Evolutionary conservation across 2,888 invertebrate genomes (phyloP), one percentile per base, ranked within the genome.

Genomic region (Augiades crinisus): DNA sequence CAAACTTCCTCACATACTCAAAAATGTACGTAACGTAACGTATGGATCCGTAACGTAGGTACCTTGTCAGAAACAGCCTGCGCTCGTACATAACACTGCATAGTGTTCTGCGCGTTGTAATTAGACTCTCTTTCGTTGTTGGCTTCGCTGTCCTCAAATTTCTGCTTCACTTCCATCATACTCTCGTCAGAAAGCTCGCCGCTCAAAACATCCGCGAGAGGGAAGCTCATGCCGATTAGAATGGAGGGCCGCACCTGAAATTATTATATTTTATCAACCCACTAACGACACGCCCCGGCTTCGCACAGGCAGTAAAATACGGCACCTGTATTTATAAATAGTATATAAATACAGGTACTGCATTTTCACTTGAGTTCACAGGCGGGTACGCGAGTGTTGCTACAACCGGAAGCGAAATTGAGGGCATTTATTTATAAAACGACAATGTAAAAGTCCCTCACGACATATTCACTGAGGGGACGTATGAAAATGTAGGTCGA

Each of bases 1-100:
- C n/a, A n/a, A n/a, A n/a, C n/a, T n/a, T n/a, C n/a, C n/a, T n/a
- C n/a, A n/a, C n/a, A n/a, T n/a, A n/a, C n/a, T n/a, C n/a, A n/a
- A n/a, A n/a, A n/a, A n/a, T n/a, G n/a, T n/a, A n/a, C n/a, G n/a
- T n/a, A n/a, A n/a, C n/a, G n/a, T n/a, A n/a, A n/a, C n/a, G n/a
- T n/a, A n/a, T n/a, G n/a, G n/a, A n/a, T n/a, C n/a, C n/a, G n/a
- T n/a, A n/a, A n/a, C n/a, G n/a, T 7, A 10, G 1, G 10, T 65
- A 92, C 90, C 93, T 96, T 93, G 60, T 93, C 93, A 0, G 90
- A 60, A 0, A 92, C 84, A 2, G 85, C 85, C 64, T 92, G 92
- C 0, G 78, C 59, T 7, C 81, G 79, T 3, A 92, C 65, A 58
- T 91, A 91, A 58, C 82, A 77, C 60, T 92, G 92, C 86, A 91